phyloP scores from a whole-genome alignment of 2,797 vertebrate genomes.

The Ctenochaetus hawaiiensis region DNA sequence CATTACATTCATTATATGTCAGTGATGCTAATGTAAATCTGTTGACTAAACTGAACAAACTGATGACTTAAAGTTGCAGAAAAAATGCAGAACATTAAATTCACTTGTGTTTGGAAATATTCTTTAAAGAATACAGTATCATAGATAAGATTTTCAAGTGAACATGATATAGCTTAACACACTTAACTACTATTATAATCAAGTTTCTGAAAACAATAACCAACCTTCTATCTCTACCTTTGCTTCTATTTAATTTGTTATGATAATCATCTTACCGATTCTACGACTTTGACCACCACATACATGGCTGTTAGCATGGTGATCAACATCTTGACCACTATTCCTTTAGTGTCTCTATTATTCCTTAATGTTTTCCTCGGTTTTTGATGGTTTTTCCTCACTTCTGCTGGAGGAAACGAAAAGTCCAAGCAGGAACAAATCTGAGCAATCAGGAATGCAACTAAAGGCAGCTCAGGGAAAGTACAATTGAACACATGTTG shows the following conservation, averaged over 20 bases:
- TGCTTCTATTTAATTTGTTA: constrained; percentile 5
- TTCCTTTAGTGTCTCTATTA: constrained; percentile 35
- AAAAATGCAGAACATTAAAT: neutral
- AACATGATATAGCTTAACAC: neutral
- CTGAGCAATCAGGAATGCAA: constrained; percentile 32
- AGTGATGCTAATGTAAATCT: neutral
- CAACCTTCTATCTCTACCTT: neutral
- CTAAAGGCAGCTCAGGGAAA: constrained; percentile 9
- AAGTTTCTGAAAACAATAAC: neutral
- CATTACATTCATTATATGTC: neutral
- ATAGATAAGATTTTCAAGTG: neutral
- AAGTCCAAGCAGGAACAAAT: constrained; percentile 35
- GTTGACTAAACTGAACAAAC: neutral
- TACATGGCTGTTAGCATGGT: constrained; percentile 91
- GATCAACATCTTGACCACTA: constrained; percentile 85
- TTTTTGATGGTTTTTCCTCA: constrained; percentile 29
- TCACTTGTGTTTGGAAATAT: neutral
- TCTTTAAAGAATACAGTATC: neutral
- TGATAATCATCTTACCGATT: constrained; percentile 85
- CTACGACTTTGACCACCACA: constrained; percentile 84
- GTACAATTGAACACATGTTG: constrained; percentile 37
- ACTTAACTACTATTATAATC: neutral
- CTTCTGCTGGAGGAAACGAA: constrained; percentile 40
- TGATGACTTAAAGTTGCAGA: neutral
- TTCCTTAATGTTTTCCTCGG: constrained; percentile 39